Evolutionary conservation across 2,888 invertebrate genomes (phyloP), one percentile per base, ranked within the genome.

Genomic region (Brachylomia viminalis): DNA sequence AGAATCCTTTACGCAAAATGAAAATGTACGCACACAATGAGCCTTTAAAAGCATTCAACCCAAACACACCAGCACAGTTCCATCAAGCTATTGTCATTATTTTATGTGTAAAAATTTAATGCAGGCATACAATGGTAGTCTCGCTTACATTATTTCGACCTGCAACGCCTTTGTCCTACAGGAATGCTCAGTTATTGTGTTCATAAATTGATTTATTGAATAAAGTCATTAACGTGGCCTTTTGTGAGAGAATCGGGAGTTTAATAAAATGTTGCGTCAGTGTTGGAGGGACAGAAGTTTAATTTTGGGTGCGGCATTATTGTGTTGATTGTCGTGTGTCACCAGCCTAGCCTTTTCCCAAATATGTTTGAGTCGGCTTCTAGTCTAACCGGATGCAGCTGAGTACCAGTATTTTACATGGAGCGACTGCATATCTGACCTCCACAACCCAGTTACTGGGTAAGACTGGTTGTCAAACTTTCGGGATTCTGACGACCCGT

Each of bases 191-290:
- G 83, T 88, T 87, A 91, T 90, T 91, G 90, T 90, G 79, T 81
- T 74, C 87, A 78, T 86, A 88, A 87, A 92, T 92, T 91, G 90
- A 91, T 92, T 90, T 92, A 92, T 92, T 91, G 90, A 89, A 91
- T 88, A 88, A 90, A 92, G 91, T 91, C 92, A 92, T 92, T 92
- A 92, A 86, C 86, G 86, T 78, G n/a, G 82, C 79, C 89, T 88
- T 90, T 92, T 92, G 89, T 92, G 82, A 79, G 67, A 72, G 87
- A 67, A 84, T 86, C 77, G 68, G 80, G 80, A 82, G 85, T 89
- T 88, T 87, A 88, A 89, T 88, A 90, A 91, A 89, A 88, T 84
- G 80, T 80, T 85, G 77, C 79, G 59, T 66, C 58, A 66, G 23
- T 45, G 33, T 52, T 11, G 23, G 38, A n/a, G 58, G 17, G 42